These are phyloP conservation scores for Todus mexicanus DNA, from an alignment of 2,797 vertebrate species.

Conservation along the genomic window DNA sequence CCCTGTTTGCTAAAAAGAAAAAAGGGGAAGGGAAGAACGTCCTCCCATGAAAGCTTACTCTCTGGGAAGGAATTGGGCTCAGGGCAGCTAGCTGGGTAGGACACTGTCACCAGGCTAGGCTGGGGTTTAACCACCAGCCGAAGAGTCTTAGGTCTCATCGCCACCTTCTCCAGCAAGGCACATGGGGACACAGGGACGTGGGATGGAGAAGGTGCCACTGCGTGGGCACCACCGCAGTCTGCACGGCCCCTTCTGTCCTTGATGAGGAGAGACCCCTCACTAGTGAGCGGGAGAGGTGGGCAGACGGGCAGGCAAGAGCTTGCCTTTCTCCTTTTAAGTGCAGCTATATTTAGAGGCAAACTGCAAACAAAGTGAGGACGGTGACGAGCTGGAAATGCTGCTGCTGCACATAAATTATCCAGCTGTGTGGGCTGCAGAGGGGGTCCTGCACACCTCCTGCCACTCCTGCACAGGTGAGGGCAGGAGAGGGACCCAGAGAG, in stretches of 20 bases:
- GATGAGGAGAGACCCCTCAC: not conserved
- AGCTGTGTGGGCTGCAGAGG: not conserved
- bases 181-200: fast-evolving
- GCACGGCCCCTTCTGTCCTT: fast-evolving
- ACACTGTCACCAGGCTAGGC: not conserved
- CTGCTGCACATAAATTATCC: slow-evolving; percentile 46
- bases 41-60: not conserved
- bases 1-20: not conserved
- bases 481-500: not conserved
- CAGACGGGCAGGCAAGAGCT: not conserved
- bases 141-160: fast-evolving
- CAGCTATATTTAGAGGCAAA: slow-evolving; percentile 55
- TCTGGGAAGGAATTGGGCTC: not conserved
- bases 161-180: fast-evolving
- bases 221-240: fast-evolving
- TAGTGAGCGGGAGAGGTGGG: fast-evolving
- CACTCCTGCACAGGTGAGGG: not conserved
- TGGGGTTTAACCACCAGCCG: not conserved
- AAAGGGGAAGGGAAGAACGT: fast-evolving
- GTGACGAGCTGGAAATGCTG: not conserved
- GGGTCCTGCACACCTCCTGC: not conserved
- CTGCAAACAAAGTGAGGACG: slow-evolving; percentile 4
- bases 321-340: not conserved
- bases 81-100: not conserved
- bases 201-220: not conserved